Evolutionary conservation across 2,797 vertebrate species (phyloP).

Genomic region (Gorsachius magnificus): DNA sequence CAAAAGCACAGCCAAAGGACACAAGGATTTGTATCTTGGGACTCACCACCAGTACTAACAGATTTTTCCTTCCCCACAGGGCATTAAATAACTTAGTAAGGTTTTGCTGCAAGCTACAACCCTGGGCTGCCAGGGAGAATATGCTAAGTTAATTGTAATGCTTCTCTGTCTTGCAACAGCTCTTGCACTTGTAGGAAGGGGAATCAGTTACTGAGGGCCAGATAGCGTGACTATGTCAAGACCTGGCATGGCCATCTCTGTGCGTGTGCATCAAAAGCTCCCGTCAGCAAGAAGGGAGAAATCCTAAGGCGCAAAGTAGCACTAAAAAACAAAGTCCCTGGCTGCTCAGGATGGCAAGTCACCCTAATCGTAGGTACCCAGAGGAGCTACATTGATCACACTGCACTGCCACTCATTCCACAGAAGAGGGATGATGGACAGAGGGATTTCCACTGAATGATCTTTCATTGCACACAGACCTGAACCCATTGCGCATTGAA

Average conservation of each 20-base stretch:
- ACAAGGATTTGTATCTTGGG: neutral
- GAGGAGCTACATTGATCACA: neutral
- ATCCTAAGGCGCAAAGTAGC: neutral
- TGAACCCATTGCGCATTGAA: neutral
- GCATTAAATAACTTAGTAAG: neutral
- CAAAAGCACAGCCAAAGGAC: neutral
- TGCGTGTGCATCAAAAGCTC: neutral
- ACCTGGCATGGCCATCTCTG: fast-evolving
- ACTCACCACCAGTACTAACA: neutral
- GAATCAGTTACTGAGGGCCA: neutral
- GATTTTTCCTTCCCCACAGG: neutral
- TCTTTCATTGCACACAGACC: neutral
- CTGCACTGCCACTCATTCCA: neutral
- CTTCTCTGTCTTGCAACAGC: neutral
- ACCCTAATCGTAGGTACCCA: neutral
- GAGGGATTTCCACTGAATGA: neutral
- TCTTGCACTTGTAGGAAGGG: neutral
- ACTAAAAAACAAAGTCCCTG: neutral
- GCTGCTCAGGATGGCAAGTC: neutral
- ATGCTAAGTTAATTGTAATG: neutral
- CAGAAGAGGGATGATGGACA: neutral
- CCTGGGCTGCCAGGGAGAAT: neutral
- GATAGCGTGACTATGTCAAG: fast-evolving
- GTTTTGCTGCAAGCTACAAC: neutral
- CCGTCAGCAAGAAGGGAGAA: neutral